Conservation (phyloP, 2,113 vertebrate genomes). For the Vanacampus margaritifer region DNA sequence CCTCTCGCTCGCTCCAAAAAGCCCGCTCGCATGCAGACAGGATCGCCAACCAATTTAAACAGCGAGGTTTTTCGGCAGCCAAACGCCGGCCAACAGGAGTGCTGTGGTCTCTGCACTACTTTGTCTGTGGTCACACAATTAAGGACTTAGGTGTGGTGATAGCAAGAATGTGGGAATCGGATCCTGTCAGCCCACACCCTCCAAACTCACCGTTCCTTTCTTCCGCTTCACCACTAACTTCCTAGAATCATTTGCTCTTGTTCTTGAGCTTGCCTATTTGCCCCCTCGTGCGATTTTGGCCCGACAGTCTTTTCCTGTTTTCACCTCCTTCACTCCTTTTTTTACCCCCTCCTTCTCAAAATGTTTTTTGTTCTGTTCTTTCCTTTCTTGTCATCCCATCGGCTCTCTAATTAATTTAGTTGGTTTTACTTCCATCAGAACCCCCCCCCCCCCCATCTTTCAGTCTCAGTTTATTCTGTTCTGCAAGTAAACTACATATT, state of each 20-base stretch:
- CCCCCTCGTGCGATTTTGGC: conserved; percentile 3
- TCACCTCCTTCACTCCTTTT: conserved; percentile 4
- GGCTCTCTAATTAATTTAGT: neutral
- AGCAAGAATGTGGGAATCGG: conserved; percentile 77
- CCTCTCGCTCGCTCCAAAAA: conserved; percentile 46
- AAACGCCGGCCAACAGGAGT: conserved; percentile 63
- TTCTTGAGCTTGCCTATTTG: conserved; percentile 10
- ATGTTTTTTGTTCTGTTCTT: neutral
- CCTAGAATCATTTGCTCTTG: conserved; percentile 21
- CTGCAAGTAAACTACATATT: neutral
- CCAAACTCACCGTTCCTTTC: conserved; percentile 47
- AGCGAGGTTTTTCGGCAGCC: conserved; percentile 67
- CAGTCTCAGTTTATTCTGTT: conserved; percentile 16
- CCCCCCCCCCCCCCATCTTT: conserved; percentile 3
- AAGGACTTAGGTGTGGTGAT: conserved; percentile 79
- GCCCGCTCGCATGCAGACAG: conserved; percentile 63
- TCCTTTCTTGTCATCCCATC: neutral
- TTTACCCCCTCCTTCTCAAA: conserved; percentile 4
- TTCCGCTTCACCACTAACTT: conserved; percentile 31
- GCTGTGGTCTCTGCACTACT: conserved; percentile 73
- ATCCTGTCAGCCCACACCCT: conserved; percentile 76
- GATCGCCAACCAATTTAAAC: conserved; percentile 70
- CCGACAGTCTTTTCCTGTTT: conserved; percentile 1
- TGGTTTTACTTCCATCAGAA: neutral
- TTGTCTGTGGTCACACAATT: conserved; percentile 77